These are phyloP conservation scores for Ondatra zibethicus DNA, from an alignment of 2,113 vertebrate species.

Conservation along the genomic window DNA sequence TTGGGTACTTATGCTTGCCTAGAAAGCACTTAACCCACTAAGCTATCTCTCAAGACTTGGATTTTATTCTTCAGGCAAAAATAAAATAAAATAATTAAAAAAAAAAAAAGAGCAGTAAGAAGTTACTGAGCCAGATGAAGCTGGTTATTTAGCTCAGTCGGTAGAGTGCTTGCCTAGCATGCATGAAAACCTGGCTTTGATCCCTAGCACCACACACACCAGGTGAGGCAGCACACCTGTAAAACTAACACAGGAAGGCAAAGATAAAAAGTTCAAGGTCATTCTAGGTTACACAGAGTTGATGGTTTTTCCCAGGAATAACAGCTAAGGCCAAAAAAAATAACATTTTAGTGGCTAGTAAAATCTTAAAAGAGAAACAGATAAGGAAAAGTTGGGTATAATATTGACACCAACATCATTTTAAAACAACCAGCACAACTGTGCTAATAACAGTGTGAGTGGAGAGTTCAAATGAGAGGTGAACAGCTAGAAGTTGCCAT, in stretches of 20 bases:
- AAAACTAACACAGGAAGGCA: neutral
- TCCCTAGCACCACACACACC: neutral
- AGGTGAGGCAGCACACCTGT: too few species aligned
- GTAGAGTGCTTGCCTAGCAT: neutral
- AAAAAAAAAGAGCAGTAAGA: neutral
- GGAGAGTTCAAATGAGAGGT: neutral
- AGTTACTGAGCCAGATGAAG: neutral
- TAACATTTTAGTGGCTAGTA: neutral
- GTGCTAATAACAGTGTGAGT: neutral
- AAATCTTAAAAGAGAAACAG: neutral
- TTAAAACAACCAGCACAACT: neutral
- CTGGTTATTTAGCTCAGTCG: neutral
- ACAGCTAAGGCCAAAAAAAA: neutral
- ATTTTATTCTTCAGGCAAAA: neutral
- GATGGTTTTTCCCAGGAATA: neutral
- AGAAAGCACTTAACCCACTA: neutral
- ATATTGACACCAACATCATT: neutral
- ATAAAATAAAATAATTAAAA: too few species aligned
- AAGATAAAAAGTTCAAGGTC: neutral
- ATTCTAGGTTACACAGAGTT: neutral
- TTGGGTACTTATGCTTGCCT: neutral
- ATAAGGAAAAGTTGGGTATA: neutral
- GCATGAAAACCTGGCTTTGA: neutral
- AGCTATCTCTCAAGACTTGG: neutral
- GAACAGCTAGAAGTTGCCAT: neutral